phyloP scores from a whole-genome alignment of 2,797 vertebrate species.

The Anas bernieri region DNA sequence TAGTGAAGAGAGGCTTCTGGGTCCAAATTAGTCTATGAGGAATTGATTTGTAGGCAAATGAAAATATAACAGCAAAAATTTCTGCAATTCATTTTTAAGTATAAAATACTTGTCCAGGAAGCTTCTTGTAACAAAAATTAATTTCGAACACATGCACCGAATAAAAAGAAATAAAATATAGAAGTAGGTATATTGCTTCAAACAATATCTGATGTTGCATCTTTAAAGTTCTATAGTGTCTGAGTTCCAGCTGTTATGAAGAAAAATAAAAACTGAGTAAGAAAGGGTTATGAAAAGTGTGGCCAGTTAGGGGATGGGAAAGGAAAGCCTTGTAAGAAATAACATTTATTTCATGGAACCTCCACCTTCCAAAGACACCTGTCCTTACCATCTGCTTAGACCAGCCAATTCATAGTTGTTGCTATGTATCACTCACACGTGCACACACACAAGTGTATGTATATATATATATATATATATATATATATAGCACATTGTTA shows the following conservation, averaged over 20 bases:
- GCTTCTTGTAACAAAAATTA: slow-evolving; percentile 33
- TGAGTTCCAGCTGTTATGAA: not conserved
- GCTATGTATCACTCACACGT: not conserved
- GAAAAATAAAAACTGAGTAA: not conserved
- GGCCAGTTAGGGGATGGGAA: not conserved
- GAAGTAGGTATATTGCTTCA: not conserved
- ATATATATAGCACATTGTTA: not conserved
- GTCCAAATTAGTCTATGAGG: slow-evolving; percentile 18
- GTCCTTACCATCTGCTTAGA: not conserved
- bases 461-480: not conserved
- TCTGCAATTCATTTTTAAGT: not conserved
- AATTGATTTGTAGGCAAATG: not conserved
- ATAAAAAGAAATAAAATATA: not conserved
- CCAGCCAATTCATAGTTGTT: not conserved
- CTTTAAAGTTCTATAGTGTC: not conserved
- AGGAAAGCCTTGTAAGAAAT: not conserved
- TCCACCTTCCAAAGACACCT: not conserved
- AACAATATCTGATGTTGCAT: not conserved
- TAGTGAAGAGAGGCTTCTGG: slow-evolving; percentile 22
- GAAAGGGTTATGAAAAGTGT: not conserved
- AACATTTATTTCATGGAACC: not conserved
- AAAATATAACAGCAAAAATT: not conserved
- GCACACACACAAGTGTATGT: not conserved
- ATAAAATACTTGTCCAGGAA: not conserved
- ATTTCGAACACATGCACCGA: slow-evolving; percentile 1